Base-by-base conservation (phyloP, 2,797 vertebrate species). In the Chrysocyon brachyurus region DNA sequence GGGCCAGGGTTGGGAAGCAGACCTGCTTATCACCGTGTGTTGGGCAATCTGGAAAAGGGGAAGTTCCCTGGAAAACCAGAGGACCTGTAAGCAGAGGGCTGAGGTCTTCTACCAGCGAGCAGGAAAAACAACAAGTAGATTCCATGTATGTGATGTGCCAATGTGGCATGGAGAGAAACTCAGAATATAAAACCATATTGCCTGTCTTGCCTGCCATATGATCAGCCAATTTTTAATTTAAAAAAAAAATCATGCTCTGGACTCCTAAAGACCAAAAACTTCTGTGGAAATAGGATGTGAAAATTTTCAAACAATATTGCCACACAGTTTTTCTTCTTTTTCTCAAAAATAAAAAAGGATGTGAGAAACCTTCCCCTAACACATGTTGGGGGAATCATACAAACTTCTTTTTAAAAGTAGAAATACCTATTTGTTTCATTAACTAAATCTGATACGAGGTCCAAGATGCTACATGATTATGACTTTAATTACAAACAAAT, bases 251-350 rank as follows among this genome's bases (percentile, higher is more conserved):
- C 64, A 91, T 36, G 17, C 52, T 54, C 46, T 85, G 9, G 68
- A 57, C 14, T 26, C 68, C 79, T 59, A 89, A 79, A 94, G 63
- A 83, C 92, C 72, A 93, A 96, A 96, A 68, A 1, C 52, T 94
- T 88, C 54, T 96, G 90, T 89, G 88, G 88, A 98, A 98, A 97
- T 91, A 92, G 97, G 96, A 97, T 97, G 89, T 98, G 97, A 98
- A 97, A 97, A 26, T 77, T 84, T 97, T 96, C 73, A 93, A 97
- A 94, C 8, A 28, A 89, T 87, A 95, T 97, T 96, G 89, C 94
- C 70, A 97, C 93, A 97, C 54, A 36, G 12, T 21, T 64, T 16
- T 46, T 73, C 72, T 79, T 79, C 40, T 81, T 95, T 56, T 40
- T 36, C 90, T 92, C 79, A 64, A 95, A 97, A 85, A 75, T 36